A percentile compares a stretch with the other conserved stretches of the same genome.
phyloP scores from a whole-genome alignment of 2,113 vertebrate genomes.

The Perca schrenkii region DNA sequence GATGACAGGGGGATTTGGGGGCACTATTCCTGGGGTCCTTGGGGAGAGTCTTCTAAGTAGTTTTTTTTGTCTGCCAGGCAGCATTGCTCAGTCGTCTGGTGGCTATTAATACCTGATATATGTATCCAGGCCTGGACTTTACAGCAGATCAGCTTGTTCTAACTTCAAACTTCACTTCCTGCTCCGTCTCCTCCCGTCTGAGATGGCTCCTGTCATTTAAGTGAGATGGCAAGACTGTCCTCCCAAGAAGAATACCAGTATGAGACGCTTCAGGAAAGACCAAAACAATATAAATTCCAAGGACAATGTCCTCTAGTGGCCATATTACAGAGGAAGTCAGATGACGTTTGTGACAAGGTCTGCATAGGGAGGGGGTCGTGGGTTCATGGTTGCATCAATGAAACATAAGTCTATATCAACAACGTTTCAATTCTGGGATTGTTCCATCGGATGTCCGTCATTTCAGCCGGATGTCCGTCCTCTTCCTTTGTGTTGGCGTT shows the following conservation, averaged over 20 bases:
- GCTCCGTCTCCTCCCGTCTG: constrained; percentile 1
- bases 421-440: no score
- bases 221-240: neutral
- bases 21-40: constrained; percentile 60
- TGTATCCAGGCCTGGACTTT: constrained; percentile 29
- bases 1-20: constrained; percentile 49
- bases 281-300: neutral
- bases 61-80: constrained; percentile 26
- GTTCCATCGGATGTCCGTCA: no score
- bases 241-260: neutral
- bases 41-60: constrained; percentile 45
- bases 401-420: no score
- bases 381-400: no score
- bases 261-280: neutral
- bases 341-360: neutral
- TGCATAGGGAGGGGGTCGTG: neutral
- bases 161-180: constrained; percentile 30
- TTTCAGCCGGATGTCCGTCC: no score
- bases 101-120: constrained; percentile 71
- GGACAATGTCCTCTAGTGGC: neutral
- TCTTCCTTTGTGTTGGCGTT: no score
- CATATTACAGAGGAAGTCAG: no score
- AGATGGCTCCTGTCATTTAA: constrained; percentile 1
- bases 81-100: constrained; percentile 46
- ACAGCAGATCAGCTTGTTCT: constrained; percentile 44